A percentile compares a stretch with the other conserved stretches of the same genome.
Evolutionary conservation across 2,888 invertebrate genomes (phyloP).

Genomic region (Athetis lepigone): DNA sequence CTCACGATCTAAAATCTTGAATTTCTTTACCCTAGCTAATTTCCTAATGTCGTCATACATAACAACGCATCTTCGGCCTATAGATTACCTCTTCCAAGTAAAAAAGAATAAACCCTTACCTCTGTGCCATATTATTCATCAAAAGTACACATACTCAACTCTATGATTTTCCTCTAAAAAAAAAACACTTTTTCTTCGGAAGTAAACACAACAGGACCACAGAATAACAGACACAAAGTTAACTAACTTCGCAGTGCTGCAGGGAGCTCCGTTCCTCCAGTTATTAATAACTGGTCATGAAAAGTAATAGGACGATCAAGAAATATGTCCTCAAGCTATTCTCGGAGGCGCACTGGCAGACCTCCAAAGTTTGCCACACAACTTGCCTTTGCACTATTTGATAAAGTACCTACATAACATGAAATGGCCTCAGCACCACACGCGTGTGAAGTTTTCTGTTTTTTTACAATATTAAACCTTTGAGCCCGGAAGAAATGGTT

Average conservation of each 20-base stretch:
- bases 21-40: too few relatives aligned
- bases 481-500: too few relatives aligned
- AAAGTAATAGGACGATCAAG: slow-evolving; percentile 61
- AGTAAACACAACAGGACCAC: neutral
- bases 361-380: slow-evolving; percentile 56
- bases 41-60: too few relatives aligned
- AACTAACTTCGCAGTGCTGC: slow-evolving; percentile 27
- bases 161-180: too few relatives aligned
- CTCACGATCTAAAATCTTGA: too few relatives aligned
- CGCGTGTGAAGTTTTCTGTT: slow-evolving; percentile 29
- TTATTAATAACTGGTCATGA: slow-evolving; percentile 57
- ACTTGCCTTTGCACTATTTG: slow-evolving; percentile 46
- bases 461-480: neutral
- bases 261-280: slow-evolving; percentile 30
- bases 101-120: too few relatives aligned
- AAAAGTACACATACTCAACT: too few relatives aligned
- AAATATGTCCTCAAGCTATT: slow-evolving; percentile 50
- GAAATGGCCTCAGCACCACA: slow-evolving; percentile 21
- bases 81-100: too few relatives aligned
- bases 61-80: too few relatives aligned
- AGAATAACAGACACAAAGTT: slow-evolving; percentile 25
- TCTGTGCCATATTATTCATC: too few relatives aligned
- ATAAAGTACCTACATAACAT: slow-evolving; percentile 35
- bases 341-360: slow-evolving; percentile 54
- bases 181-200: neutral